A percentile compares a stretch with the other conserved stretches of the same genome.
phyloP scores from a whole-genome alignment of 2,888 invertebrate species.

The Hyposoter didymator region DNA sequence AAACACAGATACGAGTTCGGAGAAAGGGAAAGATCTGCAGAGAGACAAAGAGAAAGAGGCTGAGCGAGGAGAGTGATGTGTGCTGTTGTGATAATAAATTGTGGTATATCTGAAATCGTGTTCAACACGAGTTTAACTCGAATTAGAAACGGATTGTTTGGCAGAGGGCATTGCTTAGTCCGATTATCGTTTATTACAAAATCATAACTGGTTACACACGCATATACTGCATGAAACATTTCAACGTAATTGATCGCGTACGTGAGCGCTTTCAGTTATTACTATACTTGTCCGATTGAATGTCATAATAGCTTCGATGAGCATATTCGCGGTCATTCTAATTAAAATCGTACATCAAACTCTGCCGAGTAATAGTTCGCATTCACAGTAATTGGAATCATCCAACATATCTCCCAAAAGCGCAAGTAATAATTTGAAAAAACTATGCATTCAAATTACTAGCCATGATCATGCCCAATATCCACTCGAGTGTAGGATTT shows the following conservation, averaged over 20 bases:
- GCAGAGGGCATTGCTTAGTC: slow-evolving; percentile 35
- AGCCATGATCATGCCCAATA: background rate
- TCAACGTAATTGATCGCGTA: slow-evolving; percentile 31
- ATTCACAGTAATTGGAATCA: background rate
- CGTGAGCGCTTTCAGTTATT: slow-evolving; percentile 2
- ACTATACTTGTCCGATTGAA: slow-evolving; percentile 4
- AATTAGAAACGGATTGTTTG: slow-evolving; percentile 49
- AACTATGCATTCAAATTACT: background rate
- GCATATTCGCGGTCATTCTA: background rate
- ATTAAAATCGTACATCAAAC: slow-evolving; percentile 7
- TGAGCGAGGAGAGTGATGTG: background rate
- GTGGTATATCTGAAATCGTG: slow-evolving; percentile 40
- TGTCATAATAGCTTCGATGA: background rate
- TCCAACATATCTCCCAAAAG: background rate
- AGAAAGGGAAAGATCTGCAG: background rate
- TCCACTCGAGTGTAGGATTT: too few relatives aligned
- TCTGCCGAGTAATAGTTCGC: background rate
- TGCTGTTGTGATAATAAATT: slow-evolving; percentile 50
- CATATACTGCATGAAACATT: slow-evolving; percentile 42
- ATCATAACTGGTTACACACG: slow-evolving; percentile 20
- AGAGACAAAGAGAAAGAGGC: background rate
- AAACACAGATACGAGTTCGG: background rate
- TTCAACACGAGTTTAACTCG: slow-evolving; percentile 38
- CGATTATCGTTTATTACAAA: slow-evolving; percentile 56
- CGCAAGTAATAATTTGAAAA: background rate